phyloP scores from a whole-genome alignment of 2,888 invertebrate species.

The Eulithis testata region DNA sequence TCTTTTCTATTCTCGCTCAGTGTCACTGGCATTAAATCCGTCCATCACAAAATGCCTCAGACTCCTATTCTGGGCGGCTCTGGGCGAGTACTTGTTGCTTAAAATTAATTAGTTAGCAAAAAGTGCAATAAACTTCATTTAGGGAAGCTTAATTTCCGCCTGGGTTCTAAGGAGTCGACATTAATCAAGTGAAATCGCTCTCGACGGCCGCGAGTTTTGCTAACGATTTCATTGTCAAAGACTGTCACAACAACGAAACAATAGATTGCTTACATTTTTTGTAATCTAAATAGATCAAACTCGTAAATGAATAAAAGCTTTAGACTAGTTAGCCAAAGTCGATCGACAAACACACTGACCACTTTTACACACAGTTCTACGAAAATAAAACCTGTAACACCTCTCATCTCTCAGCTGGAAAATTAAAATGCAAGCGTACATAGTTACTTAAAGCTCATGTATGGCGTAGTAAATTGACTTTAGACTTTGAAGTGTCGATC shows the following conservation, averaged over 20 bases:
- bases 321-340: too few relatives aligned
- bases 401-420: neutral
- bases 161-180: constrained; percentile 64
- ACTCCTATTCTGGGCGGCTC: constrained; percentile 44
- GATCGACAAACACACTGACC: too few relatives aligned
- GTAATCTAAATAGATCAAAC: neutral
- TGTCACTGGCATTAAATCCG: too few relatives aligned
- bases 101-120: constrained; percentile 78
- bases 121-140: constrained; percentile 76
- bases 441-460: constrained; percentile 44
- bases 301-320: neutral
- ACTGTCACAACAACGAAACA: constrained; percentile 57
- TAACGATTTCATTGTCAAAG: constrained; percentile 60
- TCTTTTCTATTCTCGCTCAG: too few relatives aligned
- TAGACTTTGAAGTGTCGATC: constrained; percentile 74
- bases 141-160: constrained; percentile 75
- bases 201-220: constrained; percentile 65
- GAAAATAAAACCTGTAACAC: neutral
- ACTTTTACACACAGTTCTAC: neutral
- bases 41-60: neutral
- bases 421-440: constrained; percentile 23
- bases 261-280: constrained; percentile 27
- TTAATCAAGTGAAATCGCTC: constrained; percentile 72
- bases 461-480: constrained; percentile 58
- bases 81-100: constrained; percentile 70